Percentiles rank a stretch among this genome's conserved stretches.
These are phyloP conservation scores for Strigamia crassipes DNA, from an alignment of 2,888 invertebrate species.

Conservation along the genomic window DNA sequence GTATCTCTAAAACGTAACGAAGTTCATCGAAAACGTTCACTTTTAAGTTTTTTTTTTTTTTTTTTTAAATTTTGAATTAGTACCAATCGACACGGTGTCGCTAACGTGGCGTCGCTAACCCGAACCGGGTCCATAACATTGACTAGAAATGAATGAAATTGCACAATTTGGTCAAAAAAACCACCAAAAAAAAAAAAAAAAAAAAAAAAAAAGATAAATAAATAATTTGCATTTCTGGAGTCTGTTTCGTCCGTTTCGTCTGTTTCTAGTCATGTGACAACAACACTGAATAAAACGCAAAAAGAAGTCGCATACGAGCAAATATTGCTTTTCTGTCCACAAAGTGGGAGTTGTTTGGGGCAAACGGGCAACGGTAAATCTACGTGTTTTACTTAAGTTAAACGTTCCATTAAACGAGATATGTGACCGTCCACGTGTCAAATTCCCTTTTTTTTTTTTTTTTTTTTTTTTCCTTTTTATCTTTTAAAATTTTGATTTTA, in stretches of 20 bases:
- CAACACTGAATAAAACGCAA: neutral
- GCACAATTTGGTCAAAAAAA: too few relatives aligned
- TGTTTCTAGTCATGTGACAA: neutral
- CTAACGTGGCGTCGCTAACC: too few relatives aligned
- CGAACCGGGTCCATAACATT: too few relatives aligned
- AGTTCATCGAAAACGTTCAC: too few relatives aligned
- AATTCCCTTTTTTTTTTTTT: constrained; percentile 44
- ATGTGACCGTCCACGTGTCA: constrained; percentile 8
- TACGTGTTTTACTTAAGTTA: neutral
- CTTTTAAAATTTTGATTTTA: neutral
- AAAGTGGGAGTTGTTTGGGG: neutral
- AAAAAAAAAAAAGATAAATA: too few relatives aligned
- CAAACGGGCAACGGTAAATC: neutral
- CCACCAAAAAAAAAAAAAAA: too few relatives aligned
- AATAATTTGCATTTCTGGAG: neutral
- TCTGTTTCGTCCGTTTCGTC: too few relatives aligned
- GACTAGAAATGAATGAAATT: too few relatives aligned
- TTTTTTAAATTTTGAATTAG: too few relatives aligned
- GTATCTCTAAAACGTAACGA: too few relatives aligned
- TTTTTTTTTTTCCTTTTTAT: constrained; percentile 46
- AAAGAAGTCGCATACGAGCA: constrained; percentile 12
- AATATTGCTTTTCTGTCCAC: constrained; percentile 39
- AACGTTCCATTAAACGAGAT: neutral
- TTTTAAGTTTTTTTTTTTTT: too few relatives aligned
- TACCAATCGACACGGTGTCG: too few relatives aligned